phyloP scores from a whole-genome alignment of 2,797 vertebrate species.

The Rhabdophis nuchalis region DNA sequence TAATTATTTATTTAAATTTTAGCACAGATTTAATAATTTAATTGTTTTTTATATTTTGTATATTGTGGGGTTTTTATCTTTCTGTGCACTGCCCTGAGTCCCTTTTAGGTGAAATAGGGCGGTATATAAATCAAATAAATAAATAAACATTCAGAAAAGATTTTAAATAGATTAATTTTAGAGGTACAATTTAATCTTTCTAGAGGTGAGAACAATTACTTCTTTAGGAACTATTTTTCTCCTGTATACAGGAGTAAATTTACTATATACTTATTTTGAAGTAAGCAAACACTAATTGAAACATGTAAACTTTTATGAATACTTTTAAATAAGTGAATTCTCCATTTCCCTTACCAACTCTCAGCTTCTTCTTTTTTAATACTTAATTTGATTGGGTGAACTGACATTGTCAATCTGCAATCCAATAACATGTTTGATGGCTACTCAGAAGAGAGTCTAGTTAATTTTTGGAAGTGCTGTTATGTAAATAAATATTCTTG shows the following conservation, averaged over 20 bases:
- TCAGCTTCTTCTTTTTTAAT: conserved; percentile 50
- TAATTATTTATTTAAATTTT: too few species aligned
- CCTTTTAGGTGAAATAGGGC: too few species aligned
- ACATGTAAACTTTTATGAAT: conserved; percentile 13
- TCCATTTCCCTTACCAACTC: conserved; percentile 37
- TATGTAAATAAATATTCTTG: conserved; percentile 67
- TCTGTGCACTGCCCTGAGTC: too few species aligned
- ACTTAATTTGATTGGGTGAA: conserved; percentile 65
- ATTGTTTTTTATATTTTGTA: too few species aligned
- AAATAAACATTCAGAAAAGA: not conserved
- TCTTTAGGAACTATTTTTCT: conserved; percentile 31
- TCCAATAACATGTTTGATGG: conserved; percentile 62
- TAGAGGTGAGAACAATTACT: conserved; percentile 29
- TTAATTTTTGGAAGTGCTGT: conserved; percentile 74
- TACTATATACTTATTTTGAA: not conserved
- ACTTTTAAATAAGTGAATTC: not conserved
- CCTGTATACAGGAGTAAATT: not conserved
- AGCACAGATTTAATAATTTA: too few species aligned
- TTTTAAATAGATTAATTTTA: not conserved
- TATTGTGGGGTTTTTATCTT: too few species aligned
- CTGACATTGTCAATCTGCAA: conserved; percentile 72
- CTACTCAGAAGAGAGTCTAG: conserved; percentile 43
- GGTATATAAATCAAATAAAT: too few species aligned
- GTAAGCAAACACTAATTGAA: conserved; percentile 13
- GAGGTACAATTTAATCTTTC: conserved; percentile 20